Percentiles rank a stretch among this genome's conserved stretches.
Evolutionary conservation across 2,113 vertebrate species (phyloP).

Genomic region (Semnopithecus entellus): DNA sequence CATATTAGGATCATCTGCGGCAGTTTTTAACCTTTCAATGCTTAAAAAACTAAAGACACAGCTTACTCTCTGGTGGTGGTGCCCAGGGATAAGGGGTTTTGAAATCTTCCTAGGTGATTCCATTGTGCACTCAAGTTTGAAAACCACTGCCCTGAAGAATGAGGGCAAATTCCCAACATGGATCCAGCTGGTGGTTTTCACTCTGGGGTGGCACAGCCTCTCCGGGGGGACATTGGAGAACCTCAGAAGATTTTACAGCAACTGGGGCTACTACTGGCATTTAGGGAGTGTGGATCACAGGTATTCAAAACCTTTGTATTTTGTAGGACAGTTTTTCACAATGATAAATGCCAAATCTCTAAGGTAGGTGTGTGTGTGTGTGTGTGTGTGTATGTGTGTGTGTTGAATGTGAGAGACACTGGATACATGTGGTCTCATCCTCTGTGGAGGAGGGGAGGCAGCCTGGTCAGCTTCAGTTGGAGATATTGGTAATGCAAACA

Average conservation of each 20-base stretch:
- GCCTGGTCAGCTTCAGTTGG: neutral
- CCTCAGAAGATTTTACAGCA: neutral
- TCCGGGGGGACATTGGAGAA: no score
- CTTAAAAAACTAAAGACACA: neutral
- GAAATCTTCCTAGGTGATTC: neutral
- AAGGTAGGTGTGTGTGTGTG: no score
- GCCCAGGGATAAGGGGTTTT: neutral
- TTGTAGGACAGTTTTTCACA: neutral
- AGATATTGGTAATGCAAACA: neutral
- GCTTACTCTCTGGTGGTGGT: neutral
- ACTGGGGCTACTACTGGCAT: neutral
- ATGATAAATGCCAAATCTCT: neutral
- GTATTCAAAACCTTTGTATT: neutral
- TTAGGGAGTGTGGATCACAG: neutral
- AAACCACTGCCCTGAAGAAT: neutral
- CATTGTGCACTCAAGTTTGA: neutral
- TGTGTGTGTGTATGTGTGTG: neutral
- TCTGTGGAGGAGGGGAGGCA: neutral
- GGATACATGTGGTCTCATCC: neutral
- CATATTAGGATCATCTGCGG: neutral
- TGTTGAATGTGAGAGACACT: neutral
- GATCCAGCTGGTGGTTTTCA: neutral
- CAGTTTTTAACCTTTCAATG: neutral
- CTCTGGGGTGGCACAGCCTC: neutral
- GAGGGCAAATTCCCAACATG: neutral